Evolutionary conservation across 2,888 invertebrate genomes (phyloP), one percentile per base, ranked within the genome.

Genomic region (Sympetrum striolatum): DNA sequence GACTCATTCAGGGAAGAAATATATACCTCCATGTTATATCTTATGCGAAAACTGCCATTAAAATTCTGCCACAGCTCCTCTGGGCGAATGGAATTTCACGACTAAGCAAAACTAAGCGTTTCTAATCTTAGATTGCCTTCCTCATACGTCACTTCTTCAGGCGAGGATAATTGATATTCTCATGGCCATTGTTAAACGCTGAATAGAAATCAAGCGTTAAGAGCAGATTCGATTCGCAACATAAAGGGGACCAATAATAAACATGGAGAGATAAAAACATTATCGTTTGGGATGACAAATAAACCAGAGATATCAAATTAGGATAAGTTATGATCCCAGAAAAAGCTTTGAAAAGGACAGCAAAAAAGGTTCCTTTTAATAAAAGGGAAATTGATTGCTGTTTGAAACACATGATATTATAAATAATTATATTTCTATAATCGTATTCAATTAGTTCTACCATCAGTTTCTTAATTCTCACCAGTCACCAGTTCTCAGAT

Each of bases 121-220:
- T 60, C 60, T 37, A 86, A 86, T 86, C 86, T 58, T 58, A 86
- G 60, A 86, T 86, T 86, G 18, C 86, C 64, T 37, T 64, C 15
- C 58, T 58, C 22, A 39, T 58, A 60, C 60, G 39, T 60, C 58
- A 86, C 60, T 39, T 86, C 60, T 39, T 37, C 37, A n/a, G 22
- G 60, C 58, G 86, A 60, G 39, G 60, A 86, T 60, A 60, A 86
- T 64, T 18, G 60, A 86, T 60, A 35, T 73, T 73, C 73, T 31
- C 73, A 31, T 10, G 25, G 25, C 73, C 31, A 73, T 25, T 73
- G 73, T 73, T 73, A 73, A 73, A 12, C 31, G 73, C 0, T 31
- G 73, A 31, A 31, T 25, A 73, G 73, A 31, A 73, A 31, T 14
- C 73, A 31, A 14, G 73, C 25, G 73, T 73, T 73, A 14, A 31